These are phyloP conservation scores for Ochropleura plecta DNA, from an alignment of 2,888 invertebrate genomes.

Conservation along the genomic window DNA sequence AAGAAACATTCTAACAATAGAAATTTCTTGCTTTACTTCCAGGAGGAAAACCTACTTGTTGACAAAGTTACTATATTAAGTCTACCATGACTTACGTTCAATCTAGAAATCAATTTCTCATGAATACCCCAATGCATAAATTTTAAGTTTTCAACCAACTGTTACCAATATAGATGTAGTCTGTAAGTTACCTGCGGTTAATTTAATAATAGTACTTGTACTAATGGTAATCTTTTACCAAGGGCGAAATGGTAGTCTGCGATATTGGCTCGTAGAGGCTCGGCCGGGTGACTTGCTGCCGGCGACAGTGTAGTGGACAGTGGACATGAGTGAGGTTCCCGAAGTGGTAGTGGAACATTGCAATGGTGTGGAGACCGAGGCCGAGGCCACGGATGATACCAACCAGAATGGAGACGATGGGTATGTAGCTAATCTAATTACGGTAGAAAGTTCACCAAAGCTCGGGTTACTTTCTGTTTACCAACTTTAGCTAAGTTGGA, in stretches of 20 bases:
- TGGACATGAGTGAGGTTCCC: constrained; percentile 84
- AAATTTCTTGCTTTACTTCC: neutral
- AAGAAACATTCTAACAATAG: neutral
- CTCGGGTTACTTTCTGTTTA: constrained; percentile 34
- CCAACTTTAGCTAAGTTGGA: constrained; percentile 30
- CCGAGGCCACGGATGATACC: constrained; percentile 70
- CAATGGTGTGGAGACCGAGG: constrained; percentile 82
- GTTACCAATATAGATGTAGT: constrained; percentile 70
- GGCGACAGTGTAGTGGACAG: constrained; percentile 66
- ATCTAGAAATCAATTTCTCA: neutral
- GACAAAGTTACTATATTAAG: neutral
- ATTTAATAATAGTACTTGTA: constrained; percentile 89
- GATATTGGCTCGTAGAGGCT: constrained; percentile 77
- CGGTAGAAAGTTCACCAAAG: constrained; percentile 43
- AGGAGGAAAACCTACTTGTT: neutral
- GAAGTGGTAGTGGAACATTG: constrained; percentile 84
- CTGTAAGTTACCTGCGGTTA: constrained; percentile 87
- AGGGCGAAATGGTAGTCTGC: constrained; percentile 87
- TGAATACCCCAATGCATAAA: constrained; percentile 20
- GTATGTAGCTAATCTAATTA: constrained; percentile 69
- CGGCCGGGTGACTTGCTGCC: constrained; percentile 76
- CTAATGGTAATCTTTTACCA: constrained; percentile 88
- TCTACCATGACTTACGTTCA: neutral
- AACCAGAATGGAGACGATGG: constrained; percentile 82
- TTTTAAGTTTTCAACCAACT: constrained; percentile 24